Evolutionary conservation across 1,140 invertebrate genomes (phyloP).

Genomic region (fruit fly (Drosophila melanogaster)): DNA sequence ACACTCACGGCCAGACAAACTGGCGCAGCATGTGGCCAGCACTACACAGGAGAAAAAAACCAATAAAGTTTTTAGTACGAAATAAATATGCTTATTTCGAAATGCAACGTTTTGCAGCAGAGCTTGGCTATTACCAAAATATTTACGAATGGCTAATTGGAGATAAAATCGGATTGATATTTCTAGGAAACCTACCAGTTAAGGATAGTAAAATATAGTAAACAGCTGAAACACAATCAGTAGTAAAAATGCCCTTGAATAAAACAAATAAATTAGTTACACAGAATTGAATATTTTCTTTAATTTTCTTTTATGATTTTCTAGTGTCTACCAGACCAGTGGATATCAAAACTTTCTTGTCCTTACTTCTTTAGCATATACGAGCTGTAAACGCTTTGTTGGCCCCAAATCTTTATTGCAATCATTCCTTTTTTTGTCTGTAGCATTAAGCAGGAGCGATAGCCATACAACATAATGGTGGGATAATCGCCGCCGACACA

Average conservation of each 20-base stretch:
- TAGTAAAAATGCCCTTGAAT: no score
- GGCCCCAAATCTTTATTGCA: neutral
- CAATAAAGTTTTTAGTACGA: neutral
- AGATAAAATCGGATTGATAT: neutral
- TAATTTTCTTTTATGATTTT: neutral
- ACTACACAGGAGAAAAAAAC: constrained; percentile 13
- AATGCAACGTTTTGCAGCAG: neutral
- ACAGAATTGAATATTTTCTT: no score
- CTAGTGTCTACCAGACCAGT: neutral
- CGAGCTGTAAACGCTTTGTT: neutral
- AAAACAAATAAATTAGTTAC: no score
- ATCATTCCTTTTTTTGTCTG: constrained; percentile 17
- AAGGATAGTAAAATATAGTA: no score
- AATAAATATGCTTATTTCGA: neutral
- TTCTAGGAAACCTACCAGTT: no score
- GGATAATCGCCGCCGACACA: constrained; percentile 64
- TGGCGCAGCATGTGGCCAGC: constrained; percentile 52
- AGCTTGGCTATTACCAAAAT: neutral
- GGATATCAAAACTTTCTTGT: neutral
- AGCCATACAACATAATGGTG: constrained; percentile 55
- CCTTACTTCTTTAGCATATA: neutral
- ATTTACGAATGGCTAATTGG: neutral
- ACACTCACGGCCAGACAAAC: constrained; percentile 32
- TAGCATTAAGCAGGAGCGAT: neutral
- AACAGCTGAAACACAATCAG: no score